Percentiles rank a stretch among this genome's conserved stretches.
These are phyloP conservation scores for Diplodus sargus DNA, from an alignment of 2,797 vertebrate species.

Conservation along the genomic window DNA sequence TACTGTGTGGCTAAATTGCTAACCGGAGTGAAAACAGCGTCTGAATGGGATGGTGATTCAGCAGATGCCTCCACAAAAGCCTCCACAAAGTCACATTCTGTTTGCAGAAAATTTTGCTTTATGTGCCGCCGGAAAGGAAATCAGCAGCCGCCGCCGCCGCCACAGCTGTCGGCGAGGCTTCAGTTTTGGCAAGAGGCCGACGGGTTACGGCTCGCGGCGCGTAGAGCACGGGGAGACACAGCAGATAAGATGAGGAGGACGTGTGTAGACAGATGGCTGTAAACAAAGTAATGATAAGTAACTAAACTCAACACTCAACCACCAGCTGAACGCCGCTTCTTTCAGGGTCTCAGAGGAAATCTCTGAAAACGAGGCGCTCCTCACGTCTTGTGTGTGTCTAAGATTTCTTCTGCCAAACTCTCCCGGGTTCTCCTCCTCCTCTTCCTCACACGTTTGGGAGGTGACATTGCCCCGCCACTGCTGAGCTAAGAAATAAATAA, in stretches of 20 bases:
- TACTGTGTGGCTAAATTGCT: neutral
- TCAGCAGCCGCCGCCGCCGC: slow-evolving; percentile 41
- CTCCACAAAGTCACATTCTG: slow-evolving; percentile 60
- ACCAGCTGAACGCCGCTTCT: slow-evolving; percentile 61
- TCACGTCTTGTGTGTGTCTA: slow-evolving; percentile 63
- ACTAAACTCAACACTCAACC: slow-evolving; percentile 69
- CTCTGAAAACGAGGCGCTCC: slow-evolving; percentile 47
- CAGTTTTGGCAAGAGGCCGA: slow-evolving; percentile 59
- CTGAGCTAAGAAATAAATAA: slow-evolving; percentile 78
- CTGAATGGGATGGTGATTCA: slow-evolving; percentile 40
- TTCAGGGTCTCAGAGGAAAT: slow-evolving; percentile 66
- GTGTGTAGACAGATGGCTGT: slow-evolving; percentile 82
- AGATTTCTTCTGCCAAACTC: slow-evolving; percentile 56
- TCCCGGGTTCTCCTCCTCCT: slow-evolving; percentile 60
- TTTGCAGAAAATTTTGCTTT: slow-evolving; percentile 58
- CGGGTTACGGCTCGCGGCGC: slow-evolving; percentile 53
- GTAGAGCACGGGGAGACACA: slow-evolving; percentile 33
- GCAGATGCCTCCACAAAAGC: slow-evolving; percentile 55
- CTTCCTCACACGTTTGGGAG: slow-evolving; percentile 60
- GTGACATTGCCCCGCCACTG: slow-evolving; percentile 62
- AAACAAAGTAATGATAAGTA: slow-evolving; percentile 81
- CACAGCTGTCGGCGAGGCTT: slow-evolving; percentile 55
- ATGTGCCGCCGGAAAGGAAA: slow-evolving; percentile 52
- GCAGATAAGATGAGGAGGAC: slow-evolving; percentile 51
- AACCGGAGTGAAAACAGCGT: slow-evolving; percentile 15